A percentile compares a stretch with the other conserved stretches of the same genome.
Evolutionary conservation across 2,797 vertebrate species (phyloP).

Genomic region (Molossus molossus): DNA sequence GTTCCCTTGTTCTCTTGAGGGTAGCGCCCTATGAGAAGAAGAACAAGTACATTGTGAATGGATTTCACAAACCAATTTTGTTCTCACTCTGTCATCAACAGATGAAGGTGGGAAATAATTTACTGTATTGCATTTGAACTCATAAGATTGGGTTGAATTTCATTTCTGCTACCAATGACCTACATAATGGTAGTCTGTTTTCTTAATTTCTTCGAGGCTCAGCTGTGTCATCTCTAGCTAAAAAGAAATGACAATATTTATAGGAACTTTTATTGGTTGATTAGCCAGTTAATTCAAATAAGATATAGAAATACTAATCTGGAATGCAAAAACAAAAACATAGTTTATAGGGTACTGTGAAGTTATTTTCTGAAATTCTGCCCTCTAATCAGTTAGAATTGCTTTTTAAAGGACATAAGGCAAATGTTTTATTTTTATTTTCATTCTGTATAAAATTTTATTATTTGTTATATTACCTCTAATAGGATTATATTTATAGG

Average conservation of each 20-base stretch:
- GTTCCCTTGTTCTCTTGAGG: slow-evolving; percentile 96
- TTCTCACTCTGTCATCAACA: not conserved
- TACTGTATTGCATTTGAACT: not conserved
- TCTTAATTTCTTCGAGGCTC: not conserved
- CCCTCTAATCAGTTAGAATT: not conserved
- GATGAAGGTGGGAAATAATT: not conserved
- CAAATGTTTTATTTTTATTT: not conserved
- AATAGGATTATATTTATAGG: not conserved
- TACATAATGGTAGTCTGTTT: not conserved
- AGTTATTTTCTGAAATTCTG: not conserved
- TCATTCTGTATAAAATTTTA: slow-evolving; percentile 19
- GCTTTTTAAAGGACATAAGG: not conserved
- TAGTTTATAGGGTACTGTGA: not conserved
- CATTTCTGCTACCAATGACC: not conserved
- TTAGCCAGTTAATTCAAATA: not conserved
- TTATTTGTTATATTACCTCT: not conserved
- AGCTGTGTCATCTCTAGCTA: not conserved
- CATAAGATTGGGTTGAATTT: not conserved
- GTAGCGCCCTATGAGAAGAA: slow-evolving; percentile 91
- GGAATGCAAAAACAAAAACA: not conserved
- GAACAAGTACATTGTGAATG: not conserved
- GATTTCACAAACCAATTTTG: not conserved
- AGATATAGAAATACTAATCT: not conserved
- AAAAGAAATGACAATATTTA: not conserved
- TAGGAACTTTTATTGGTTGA: not conserved